phyloP scores from a whole-genome alignment of 2,113 vertebrate species.

The Psittacus erithacus region DNA sequence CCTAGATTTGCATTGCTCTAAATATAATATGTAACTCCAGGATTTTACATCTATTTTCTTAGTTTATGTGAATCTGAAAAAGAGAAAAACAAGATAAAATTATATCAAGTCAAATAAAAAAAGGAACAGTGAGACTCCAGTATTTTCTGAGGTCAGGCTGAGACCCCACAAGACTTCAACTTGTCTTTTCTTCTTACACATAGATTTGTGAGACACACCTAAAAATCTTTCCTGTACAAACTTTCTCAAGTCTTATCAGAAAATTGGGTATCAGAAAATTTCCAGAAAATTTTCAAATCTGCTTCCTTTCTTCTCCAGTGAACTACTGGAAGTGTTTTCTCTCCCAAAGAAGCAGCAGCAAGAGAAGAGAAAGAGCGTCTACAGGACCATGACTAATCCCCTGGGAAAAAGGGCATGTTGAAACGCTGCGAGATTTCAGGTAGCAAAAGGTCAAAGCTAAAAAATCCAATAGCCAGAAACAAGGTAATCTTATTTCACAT shows the following conservation, averaged over 20 bases:
- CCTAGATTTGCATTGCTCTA: conserved; percentile 25
- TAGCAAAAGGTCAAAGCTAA: neutral
- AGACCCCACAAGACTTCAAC: neutral
- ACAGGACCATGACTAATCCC: neutral
- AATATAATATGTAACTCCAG: conserved; percentile 1
- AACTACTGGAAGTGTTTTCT: neutral
- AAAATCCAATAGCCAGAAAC: neutral
- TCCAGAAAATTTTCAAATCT: neutral
- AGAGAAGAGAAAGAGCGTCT: neutral
- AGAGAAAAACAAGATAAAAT: neutral
- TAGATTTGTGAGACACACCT: neutral
- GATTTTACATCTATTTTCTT: conserved; percentile 7
- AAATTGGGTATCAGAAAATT: neutral
- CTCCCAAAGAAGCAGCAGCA: neutral
- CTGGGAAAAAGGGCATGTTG: neutral
- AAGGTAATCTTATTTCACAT: neutral
- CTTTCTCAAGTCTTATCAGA: neutral
- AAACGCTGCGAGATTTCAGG: neutral
- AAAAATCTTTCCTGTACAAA: neutral
- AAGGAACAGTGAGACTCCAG: neutral
- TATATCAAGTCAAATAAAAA: neutral
- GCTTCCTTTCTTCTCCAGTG: neutral
- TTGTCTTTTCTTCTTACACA: neutral
- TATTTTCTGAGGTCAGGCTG: neutral
- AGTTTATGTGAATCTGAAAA: neutral